Conservation (phyloP, 2,888 invertebrate species). For the Caenorhabditis drosophilae region DNA sequence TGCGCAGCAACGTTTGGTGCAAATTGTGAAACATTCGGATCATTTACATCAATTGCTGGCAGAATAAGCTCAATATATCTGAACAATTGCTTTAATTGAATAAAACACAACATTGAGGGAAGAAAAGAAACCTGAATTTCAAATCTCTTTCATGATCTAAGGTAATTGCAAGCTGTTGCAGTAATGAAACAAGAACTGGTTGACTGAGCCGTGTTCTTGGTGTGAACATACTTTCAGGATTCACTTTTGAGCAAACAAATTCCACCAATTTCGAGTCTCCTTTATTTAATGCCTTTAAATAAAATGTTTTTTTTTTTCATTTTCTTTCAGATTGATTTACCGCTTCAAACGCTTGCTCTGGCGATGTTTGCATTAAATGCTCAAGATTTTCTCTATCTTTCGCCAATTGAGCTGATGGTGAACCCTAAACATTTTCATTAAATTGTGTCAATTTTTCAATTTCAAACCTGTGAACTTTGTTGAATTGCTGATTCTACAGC, state of each 20-base stretch:
- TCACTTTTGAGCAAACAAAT: constrained; percentile 84
- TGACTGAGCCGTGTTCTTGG: constrained; percentile 76
- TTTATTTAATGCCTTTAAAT: constrained; percentile 80
- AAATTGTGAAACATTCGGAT: constrained; percentile 28
- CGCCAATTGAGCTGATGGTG: background rate
- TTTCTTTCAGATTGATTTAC: background rate
- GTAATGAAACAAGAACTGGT: constrained; percentile 86
- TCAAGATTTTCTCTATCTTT: background rate
- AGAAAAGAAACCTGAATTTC: constrained; percentile 43
- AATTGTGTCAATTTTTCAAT: background rate
- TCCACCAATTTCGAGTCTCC: constrained; percentile 86
- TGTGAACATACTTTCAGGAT: constrained; percentile 77
- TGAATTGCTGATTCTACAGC: constrained; percentile 21
- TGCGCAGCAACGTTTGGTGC: constrained; percentile 35
- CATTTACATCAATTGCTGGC: constrained; percentile 33
- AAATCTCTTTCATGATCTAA: constrained; percentile 57
- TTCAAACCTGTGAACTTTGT: constrained; percentile 1
- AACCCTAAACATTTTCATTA: too few relatives aligned
- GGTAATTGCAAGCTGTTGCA: constrained; percentile 78
- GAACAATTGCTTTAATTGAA: constrained; percentile 1
- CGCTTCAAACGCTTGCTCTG: constrained; percentile 24
- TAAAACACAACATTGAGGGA: background rate
- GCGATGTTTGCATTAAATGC: constrained; percentile 8
- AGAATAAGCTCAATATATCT: constrained; percentile 48
- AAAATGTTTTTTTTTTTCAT: background rate